These are phyloP conservation scores for Oxystoma pomonae DNA, from an alignment of 2,888 invertebrate species.

Conservation along the genomic window DNA sequence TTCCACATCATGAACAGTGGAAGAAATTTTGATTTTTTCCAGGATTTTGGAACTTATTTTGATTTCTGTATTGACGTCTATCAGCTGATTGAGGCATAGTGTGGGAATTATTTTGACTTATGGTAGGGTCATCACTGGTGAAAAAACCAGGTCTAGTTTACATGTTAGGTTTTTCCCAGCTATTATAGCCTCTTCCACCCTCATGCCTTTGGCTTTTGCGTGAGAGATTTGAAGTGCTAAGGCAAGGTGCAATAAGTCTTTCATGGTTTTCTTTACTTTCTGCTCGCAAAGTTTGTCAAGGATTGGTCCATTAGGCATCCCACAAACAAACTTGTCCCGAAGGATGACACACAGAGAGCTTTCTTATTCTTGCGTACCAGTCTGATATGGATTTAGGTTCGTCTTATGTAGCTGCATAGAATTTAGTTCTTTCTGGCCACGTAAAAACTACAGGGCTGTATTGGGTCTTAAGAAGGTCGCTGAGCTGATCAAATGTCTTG, in stretches of 20 bases:
- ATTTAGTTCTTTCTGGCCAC: constrained; percentile 2
- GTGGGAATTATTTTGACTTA: too few relatives aligned
- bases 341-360: neutral
- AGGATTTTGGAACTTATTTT: too few relatives aligned
- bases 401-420: neutral
- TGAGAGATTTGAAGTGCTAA: neutral
- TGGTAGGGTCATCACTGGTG: too few relatives aligned
- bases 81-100: too few relatives aligned
- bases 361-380: neutral
- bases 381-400: neutral
- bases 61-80: too few relatives aligned
- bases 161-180: too few relatives aligned
- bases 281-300: neutral
- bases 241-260: neutral
- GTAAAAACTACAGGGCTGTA: neutral
- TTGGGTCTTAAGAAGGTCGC: neutral
- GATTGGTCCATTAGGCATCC: neutral
- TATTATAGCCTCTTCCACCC: neutral
- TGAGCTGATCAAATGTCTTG: neutral
- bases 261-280: neutral
- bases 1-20: too few relatives aligned
- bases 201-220: neutral
- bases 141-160: too few relatives aligned
- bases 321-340: neutral
- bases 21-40: too few relatives aligned